Percentiles rank a stretch among this genome's conserved stretches.
Evolutionary conservation across 1,140 invertebrate genomes (phyloP).

Genomic region (Cataglyphis hispanica): DNA sequence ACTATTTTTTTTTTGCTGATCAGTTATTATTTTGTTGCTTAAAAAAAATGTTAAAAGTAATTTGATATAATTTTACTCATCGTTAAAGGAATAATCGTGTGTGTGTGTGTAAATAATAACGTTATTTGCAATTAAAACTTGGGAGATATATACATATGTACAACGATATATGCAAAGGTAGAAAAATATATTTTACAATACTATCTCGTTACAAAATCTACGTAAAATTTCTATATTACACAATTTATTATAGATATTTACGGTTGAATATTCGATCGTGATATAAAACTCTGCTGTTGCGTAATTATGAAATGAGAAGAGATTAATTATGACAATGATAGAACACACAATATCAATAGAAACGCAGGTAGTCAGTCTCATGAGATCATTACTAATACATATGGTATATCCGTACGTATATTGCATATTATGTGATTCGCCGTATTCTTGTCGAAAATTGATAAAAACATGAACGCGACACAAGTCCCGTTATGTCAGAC

Average conservation of each 20-base stretch:
- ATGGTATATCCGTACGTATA: neutral
- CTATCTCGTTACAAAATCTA: constrained; percentile 34
- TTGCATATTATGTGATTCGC: neutral
- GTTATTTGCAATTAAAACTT: constrained; percentile 7
- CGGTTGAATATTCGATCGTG: constrained; percentile 4
- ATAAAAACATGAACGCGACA: neutral
- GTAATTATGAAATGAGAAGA: neutral
- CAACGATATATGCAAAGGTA: neutral
- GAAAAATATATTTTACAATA: constrained; percentile 33
- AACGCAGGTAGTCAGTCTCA: neutral
- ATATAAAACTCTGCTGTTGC: neutral
- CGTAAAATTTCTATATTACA: neutral
- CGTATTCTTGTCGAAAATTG: constrained; percentile 21
- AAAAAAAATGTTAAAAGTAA: neutral
- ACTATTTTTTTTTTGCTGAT: neutral
- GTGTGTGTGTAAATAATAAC: too few relatives aligned
- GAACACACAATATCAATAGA: neutral
- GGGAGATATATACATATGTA: neutral
- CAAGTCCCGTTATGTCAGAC: neutral
- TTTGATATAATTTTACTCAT: constrained; percentile 19
- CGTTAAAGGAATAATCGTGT: too few relatives aligned
- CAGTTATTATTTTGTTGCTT: neutral
- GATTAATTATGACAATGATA: neutral
- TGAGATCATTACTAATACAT: neutral
- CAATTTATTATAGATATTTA: neutral